Percentiles rank a stretch among this genome's conserved stretches.
Conservation (phyloP, 2,113 vertebrate species). For the Polypterus bichir region DNA sequence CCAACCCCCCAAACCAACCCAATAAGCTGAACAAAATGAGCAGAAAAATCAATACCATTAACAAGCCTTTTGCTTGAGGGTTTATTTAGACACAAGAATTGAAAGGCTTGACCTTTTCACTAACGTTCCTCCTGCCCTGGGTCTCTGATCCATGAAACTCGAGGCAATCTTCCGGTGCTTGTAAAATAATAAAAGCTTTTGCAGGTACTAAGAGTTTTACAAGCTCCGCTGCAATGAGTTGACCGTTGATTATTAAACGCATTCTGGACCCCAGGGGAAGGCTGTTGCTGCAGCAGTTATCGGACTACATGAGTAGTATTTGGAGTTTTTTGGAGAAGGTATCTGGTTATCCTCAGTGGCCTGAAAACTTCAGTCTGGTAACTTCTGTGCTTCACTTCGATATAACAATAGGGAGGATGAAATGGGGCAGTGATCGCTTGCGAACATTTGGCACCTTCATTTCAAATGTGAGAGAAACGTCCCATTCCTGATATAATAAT, state of each 20-base stretch:
- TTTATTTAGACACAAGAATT: neutral
- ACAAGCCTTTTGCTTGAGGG: neutral
- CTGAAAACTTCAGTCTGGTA: too few relatives aligned
- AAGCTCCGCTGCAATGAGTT: neutral
- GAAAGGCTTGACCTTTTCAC: constrained; percentile 3
- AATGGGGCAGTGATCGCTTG: too few relatives aligned
- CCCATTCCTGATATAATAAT: neutral
- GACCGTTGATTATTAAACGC: too few relatives aligned
- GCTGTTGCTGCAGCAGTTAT: constrained; percentile 22
- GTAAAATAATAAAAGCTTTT: constrained; percentile 1
- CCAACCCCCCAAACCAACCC: neutral
- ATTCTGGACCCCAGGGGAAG: neutral
- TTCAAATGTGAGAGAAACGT: too few relatives aligned
- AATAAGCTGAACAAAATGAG: neutral
- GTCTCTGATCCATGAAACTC: constrained; percentile 4
- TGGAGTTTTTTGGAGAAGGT: too few relatives aligned
- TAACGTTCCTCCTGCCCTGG: neutral
- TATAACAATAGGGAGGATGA: too few relatives aligned
- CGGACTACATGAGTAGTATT: too few relatives aligned
- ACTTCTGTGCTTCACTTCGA: too few relatives aligned
- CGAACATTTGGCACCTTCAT: too few relatives aligned
- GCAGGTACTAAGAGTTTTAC: constrained; percentile 1
- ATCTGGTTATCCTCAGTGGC: too few relatives aligned
- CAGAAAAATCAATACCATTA: constrained; percentile 3
- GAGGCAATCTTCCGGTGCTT: neutral